These are phyloP conservation scores for Spinus pinus DNA, from an alignment of 2,797 vertebrate genomes.

Conservation along the genomic window DNA sequence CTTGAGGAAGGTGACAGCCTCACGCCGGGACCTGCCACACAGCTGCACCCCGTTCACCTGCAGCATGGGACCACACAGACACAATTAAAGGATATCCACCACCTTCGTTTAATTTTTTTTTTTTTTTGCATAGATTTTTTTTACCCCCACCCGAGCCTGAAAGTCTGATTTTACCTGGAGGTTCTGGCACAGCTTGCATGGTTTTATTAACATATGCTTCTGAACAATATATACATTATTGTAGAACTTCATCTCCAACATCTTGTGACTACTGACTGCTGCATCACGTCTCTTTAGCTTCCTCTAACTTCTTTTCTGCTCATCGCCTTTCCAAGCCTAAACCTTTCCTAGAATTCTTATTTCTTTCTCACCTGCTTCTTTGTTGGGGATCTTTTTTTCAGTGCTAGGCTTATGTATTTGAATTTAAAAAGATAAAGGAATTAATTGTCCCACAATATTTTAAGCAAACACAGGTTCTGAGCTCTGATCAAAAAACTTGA, in stretches of 20 bases:
- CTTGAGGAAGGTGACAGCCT: constrained; percentile 90
- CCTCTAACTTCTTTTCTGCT: background rate
- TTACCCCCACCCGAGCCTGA: background rate
- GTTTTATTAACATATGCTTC: background rate
- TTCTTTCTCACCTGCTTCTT: background rate
- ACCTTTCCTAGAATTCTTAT: background rate
- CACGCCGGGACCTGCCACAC: constrained; percentile 86
- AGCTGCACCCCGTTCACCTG: constrained; percentile 92
- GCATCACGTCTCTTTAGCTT: background rate
- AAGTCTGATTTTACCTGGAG: background rate
- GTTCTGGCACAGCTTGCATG: background rate
- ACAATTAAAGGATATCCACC: background rate
- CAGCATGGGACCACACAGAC: background rate
- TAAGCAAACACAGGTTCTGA: background rate
- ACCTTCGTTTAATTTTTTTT: background rate
- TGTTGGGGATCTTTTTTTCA: background rate
- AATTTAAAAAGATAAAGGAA: background rate
- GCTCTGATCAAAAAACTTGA: background rate
- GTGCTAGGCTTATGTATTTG: background rate
- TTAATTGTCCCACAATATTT: background rate
- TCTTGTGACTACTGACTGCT: background rate
- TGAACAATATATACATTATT: background rate
- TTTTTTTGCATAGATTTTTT: accelerated
- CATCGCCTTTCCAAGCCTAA: background rate
- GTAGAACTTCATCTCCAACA: background rate